A percentile compares a stretch with the other conserved stretches of the same genome.
phyloP scores from a whole-genome alignment of 2,888 invertebrate species.

The Tricholauxania praeusta region DNA sequence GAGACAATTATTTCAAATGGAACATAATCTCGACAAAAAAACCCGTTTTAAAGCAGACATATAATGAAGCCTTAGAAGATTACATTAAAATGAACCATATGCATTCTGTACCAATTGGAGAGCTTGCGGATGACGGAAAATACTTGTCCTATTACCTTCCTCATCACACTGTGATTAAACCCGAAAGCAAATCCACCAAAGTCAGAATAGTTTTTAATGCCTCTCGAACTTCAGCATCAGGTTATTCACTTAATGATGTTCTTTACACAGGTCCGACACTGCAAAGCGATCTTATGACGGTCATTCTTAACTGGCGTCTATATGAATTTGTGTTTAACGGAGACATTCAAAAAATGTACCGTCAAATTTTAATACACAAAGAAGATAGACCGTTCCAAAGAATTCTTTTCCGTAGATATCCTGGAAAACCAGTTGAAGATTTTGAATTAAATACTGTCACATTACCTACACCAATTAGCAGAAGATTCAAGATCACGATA shows the following conservation, averaged over 20 bases:
- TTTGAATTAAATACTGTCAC: constrained; percentile 4
- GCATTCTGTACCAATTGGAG: neutral
- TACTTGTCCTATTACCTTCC: constrained; percentile 20
- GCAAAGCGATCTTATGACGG: constrained; percentile 9
- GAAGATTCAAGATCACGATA: neutral
- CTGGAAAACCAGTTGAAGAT: neutral
- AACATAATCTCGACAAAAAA: neutral
- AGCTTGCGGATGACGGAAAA: neutral
- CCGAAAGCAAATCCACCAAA: constrained; percentile 17
- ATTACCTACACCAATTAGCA: constrained; percentile 21
- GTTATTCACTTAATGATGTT: constrained; percentile 11
- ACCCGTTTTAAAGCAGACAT: neutral
- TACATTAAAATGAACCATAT: constrained; percentile 18
- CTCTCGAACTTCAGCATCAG: constrained; percentile 3
- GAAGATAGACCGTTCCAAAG: constrained; percentile 20
- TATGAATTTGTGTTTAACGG: constrained; percentile 27
- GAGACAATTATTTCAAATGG: constrained; percentile 5
- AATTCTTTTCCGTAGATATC: neutral
- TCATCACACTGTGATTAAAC: constrained; percentile 27
- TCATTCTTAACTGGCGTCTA: constrained; percentile 24
- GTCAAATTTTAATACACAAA: constrained; percentile 22
- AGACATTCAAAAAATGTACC: constrained; percentile 30
- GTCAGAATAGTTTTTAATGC: constrained; percentile 24
- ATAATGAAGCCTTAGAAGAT: constrained; percentile 7
- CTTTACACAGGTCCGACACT: constrained; percentile 11